Conservation (phyloP, 2,113 vertebrate species). For the Ailurus styani region DNA sequence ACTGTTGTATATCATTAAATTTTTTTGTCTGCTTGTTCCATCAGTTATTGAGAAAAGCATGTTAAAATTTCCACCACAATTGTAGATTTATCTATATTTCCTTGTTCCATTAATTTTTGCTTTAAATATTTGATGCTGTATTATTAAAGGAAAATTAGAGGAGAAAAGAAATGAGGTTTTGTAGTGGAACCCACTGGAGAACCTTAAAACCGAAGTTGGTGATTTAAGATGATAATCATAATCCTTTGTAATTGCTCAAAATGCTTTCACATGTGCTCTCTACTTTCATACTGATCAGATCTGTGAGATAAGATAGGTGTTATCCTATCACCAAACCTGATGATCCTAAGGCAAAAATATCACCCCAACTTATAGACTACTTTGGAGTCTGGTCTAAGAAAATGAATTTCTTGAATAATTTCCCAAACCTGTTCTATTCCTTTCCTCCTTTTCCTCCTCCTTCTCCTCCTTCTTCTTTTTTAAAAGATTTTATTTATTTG, state of each 20-base stretch:
- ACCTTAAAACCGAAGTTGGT: not conserved
- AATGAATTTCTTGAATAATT: not conserved
- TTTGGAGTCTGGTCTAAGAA: not conserved
- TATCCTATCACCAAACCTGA: not conserved
- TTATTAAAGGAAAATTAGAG: conserved; percentile 2
- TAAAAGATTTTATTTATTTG: too few relatives aligned
- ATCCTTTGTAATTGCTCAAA: not conserved
- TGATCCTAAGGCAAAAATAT: not conserved
- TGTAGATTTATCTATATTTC: not conserved
- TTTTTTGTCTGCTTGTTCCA: not conserved
- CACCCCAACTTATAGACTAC: not conserved
- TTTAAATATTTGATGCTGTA: not conserved
- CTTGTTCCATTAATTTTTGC: not conserved
- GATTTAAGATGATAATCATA: not conserved
- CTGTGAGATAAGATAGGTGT: not conserved
- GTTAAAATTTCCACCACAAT: not conserved
- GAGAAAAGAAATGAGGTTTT: not conserved
- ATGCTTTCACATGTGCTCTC: not conserved
- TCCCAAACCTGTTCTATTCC: not conserved
- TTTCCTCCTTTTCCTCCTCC: too few relatives aligned
- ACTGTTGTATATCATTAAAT: not conserved
- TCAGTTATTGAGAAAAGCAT: not conserved
- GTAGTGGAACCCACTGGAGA: not conserved
- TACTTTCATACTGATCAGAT: not conserved
- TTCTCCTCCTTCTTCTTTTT: too few relatives aligned